Percentiles rank a stretch among this genome's conserved stretches.
phyloP scores from a whole-genome alignment of 1,140 invertebrate species.

The Scaptomyza pallida region DNA sequence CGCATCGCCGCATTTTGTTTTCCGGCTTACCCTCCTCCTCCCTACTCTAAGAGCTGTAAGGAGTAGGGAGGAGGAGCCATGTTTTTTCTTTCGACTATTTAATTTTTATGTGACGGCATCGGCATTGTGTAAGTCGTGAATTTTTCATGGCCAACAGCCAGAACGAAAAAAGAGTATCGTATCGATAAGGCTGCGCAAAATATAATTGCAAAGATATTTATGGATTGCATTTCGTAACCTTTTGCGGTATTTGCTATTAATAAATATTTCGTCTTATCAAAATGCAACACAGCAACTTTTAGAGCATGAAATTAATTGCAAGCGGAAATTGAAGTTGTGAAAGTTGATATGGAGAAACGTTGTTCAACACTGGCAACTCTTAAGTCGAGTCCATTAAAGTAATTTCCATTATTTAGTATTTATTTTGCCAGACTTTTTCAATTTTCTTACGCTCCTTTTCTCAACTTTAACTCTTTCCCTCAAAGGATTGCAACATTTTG shows the following conservation, averaged over 20 bases:
- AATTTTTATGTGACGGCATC: slow-evolving; percentile 52
- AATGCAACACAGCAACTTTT: background rate
- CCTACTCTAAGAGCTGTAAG: too few relatives aligned
- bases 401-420: slow-evolving; percentile 60
- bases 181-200: background rate
- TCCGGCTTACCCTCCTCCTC: slow-evolving; percentile 48
- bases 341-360: too few relatives aligned
- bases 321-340: background rate
- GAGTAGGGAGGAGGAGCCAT: too few relatives aligned
- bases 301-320: background rate
- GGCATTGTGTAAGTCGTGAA: slow-evolving; percentile 23
- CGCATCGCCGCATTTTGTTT: slow-evolving; percentile 78
- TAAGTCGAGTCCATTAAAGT: slow-evolving; percentile 19
- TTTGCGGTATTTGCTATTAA: background rate
- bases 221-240: background rate
- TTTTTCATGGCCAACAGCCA: slow-evolving; percentile 29
- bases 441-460: background rate
- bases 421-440: slow-evolving; percentile 4
- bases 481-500: slow-evolving; percentile 55
- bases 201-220: background rate
- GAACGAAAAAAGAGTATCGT: slow-evolving; percentile 2
- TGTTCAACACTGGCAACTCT: background rate
- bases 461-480: background rate
- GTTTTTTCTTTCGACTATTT: slow-evolving; percentile 35
- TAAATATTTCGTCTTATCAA: background rate